Percentiles rank a stretch among this genome's conserved stretches.
Evolutionary conservation across 30 jellyfish, hydroid and myxozoan species (phyloP).

Genomic region (Clytia hemisphaerica): DNA sequence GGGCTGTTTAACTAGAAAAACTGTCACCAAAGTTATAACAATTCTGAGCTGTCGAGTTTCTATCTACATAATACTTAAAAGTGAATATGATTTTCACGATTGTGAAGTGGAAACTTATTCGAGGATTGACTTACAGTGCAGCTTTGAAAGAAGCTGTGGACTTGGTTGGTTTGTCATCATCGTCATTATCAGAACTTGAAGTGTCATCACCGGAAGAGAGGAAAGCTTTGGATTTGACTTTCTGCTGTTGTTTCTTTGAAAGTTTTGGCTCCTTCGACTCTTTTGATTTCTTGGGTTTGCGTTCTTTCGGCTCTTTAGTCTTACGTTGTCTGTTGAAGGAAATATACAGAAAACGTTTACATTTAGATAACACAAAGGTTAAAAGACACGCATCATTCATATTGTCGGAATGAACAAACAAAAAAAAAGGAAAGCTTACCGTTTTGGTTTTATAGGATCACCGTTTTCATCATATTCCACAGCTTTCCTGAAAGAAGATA

Average conservation of each 20-base stretch:
- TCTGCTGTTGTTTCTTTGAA: slow-evolving; percentile 87
- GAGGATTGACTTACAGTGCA: not conserved
- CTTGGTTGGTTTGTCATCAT: not conserved
- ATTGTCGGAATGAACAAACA: not conserved
- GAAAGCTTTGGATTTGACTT: slow-evolving; percentile 78
- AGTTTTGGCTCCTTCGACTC: slow-evolving; percentile 50
- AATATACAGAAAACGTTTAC: not conserved
- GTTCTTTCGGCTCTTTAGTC: slow-evolving; percentile 49
- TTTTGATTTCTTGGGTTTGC: slow-evolving; percentile 57
- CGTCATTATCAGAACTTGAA: slow-evolving; percentile 80
- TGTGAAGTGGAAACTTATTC: not conserved
- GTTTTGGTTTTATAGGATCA: slow-evolving; percentile 22
- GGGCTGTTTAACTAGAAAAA: no score
- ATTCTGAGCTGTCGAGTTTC: no score
- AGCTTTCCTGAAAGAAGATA: not conserved
- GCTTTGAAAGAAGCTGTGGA: not conserved
- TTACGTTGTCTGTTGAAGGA: not conserved
- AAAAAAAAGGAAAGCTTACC: slow-evolving; percentile 4
- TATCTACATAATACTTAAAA: no score
- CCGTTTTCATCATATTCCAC: slow-evolving; percentile 39
- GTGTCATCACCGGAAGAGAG: slow-evolving; percentile 77
- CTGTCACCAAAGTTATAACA: no score
- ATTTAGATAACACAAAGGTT: not conserved
- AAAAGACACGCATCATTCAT: not conserved
- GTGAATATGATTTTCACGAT: no score